Conservation (phyloP, 2,113 vertebrate genomes). For the Indicator indicator region DNA sequence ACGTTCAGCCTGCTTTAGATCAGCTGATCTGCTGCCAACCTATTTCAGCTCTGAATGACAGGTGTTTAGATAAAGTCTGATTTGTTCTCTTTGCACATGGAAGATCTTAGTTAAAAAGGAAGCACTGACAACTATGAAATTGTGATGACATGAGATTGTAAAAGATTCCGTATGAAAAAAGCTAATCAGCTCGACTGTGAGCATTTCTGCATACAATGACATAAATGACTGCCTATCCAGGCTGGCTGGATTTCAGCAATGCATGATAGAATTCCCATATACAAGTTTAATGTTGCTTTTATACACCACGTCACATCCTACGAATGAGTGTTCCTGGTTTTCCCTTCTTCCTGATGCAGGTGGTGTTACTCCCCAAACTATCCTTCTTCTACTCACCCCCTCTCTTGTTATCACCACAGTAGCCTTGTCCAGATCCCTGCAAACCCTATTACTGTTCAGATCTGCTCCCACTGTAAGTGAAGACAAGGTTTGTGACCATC, state of each 20-base stretch:
- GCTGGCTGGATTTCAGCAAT: not conserved
- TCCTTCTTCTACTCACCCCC: not conserved
- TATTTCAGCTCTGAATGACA: constrained; percentile 59
- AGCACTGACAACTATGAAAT: not conserved
- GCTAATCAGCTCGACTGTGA: not conserved
- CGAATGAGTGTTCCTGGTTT: not conserved
- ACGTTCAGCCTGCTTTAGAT: constrained; percentile 43
- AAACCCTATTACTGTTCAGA: not conserved
- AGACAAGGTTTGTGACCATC: no score
- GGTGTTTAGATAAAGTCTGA: constrained; percentile 66
- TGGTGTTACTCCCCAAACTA: not conserved
- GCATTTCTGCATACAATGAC: not conserved
- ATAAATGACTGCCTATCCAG: not conserved
- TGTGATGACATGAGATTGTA: not conserved
- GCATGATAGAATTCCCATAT: not conserved
- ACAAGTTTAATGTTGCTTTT: not conserved
- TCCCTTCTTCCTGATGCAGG: not conserved
- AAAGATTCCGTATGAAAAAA: not conserved
- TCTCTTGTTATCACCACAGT: not conserved
- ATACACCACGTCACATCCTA: not conserved
- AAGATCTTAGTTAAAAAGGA: constrained; percentile 30
- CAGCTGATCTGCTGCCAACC: constrained; percentile 17
- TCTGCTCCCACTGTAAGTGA: no score
- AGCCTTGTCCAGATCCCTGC: not conserved
- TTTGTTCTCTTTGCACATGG: constrained; percentile 38